Base-by-base conservation (phyloP, 2,888 invertebrate genomes). In the Pterostichus madidus region DNA sequence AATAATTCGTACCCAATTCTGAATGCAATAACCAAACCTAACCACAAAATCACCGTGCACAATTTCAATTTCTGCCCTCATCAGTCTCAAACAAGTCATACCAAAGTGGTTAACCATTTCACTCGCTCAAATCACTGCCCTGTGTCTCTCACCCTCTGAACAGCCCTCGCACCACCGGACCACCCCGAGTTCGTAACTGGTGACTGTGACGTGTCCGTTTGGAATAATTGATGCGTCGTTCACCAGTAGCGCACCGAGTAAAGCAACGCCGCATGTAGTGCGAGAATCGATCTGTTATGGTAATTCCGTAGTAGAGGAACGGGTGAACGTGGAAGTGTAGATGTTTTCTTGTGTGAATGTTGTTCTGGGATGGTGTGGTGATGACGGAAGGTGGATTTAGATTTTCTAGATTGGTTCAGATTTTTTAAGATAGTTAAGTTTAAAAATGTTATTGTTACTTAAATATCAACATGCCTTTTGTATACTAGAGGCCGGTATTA, bases 41-140 rank as follows among this genome's bases (percentile, higher is more conserved):
- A 39, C 39, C 49, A n/a, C 49, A 49, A 49, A 49, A 49, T 49
- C 49, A 49, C 49, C 49, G 13, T 11, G 10, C 13, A 49, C 49
- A 49, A 49, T n/a, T 13, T 10, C 13, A 11, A 49, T 49, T 49
- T 49, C 49, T 49, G 10, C 5, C 11, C 13, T 13, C 49, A 49
- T 49, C 49, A 49, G 49, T 49, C 49, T 49, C n/a, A 49, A 49
- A 49, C 49, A 49, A 49, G 49, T 49, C 13, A 49, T n/a, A 49
- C 49, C 49, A 49, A 49, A 49, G 49, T 49, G 49, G 49, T 49
- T 49, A 49, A 49, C 49, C 49, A 49, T 49, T 49, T 49, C 49
- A 49, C 49, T 13, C 49, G 49, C 49, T 49, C 11, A 11, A 49
- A 49, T 49, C 49, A 49, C 49, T 11, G 49, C 13, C 10, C 13